phyloP scores from a whole-genome alignment of 2,888 invertebrate species.

The Ctena decussata region DNA sequence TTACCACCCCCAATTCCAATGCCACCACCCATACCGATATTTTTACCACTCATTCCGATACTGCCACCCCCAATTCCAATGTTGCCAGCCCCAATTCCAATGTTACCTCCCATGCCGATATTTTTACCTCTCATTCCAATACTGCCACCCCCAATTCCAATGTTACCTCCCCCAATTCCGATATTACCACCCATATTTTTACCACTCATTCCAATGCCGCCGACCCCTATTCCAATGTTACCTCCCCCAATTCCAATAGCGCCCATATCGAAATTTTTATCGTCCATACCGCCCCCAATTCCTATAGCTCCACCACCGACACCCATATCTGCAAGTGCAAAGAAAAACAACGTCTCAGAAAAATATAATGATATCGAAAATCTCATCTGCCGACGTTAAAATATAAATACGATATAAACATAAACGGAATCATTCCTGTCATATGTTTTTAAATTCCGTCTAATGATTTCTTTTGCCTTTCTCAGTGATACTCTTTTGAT shows the following conservation, averaged over 20 bases:
- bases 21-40: background rate
- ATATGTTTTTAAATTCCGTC: too few species aligned
- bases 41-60: background rate
- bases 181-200: background rate
- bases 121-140: background rate
- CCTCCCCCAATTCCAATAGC: background rate
- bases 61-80: background rate
- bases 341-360: too few species aligned
- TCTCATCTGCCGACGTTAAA: background rate
- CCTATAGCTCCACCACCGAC: background rate
- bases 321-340: background rate
- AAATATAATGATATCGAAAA: too few species aligned
- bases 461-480: too few species aligned
- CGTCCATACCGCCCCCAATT: background rate
- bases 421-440: too few species aligned
- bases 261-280: too few species aligned
- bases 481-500: too few species aligned
- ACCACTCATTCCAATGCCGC: background rate
- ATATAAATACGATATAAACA: background rate
- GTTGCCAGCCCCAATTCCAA: background rate
- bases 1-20: background rate
- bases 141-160: background rate
- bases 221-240: background rate
- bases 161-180: background rate
- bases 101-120: background rate